Evolutionary conservation across 2,113 vertebrate species (phyloP).

Genomic region (Nannobrachium achirus): DNA sequence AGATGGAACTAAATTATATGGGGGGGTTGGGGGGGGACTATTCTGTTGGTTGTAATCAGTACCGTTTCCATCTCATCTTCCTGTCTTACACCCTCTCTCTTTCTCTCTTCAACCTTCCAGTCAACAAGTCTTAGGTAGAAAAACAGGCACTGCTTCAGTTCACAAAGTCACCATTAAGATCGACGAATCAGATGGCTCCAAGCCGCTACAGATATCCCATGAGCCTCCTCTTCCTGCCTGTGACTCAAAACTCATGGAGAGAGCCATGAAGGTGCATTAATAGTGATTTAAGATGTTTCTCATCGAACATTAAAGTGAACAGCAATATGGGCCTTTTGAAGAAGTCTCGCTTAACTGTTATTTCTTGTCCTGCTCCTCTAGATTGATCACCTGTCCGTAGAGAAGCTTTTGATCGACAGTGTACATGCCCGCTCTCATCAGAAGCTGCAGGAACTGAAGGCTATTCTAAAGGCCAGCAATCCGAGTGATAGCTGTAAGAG

Average conservation of each 20-base stretch:
- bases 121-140: constrained; percentile 95
- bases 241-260: constrained; percentile 95
- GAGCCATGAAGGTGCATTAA: constrained; percentile 93
- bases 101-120: constrained; percentile 72
- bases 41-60: neutral
- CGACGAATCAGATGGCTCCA: constrained; percentile 94
- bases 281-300: neutral
- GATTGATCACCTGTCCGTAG: constrained; percentile 97
- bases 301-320: neutral
- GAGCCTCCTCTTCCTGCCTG: constrained; percentile 94
- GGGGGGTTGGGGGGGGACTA: neutral
- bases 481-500: constrained; percentile 91
- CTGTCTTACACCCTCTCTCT: neutral
- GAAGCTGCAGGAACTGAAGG: constrained; percentile 96
- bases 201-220: constrained; percentile 97
- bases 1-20: constrained; percentile 50
- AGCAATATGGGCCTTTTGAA: neutral
- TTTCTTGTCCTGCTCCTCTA: constrained; percentile 60
- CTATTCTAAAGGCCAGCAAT: constrained; percentile 92
- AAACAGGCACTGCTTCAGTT: constrained; percentile 92
- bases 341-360: neutral
- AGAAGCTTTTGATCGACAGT: constrained; percentile 98
- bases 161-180: constrained; percentile 98
- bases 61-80: neutral
- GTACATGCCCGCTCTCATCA: constrained; percentile 96